Evolutionary conservation across 2,797 vertebrate species (phyloP), one percentile per base, ranked within the genome.

Genomic region (Sebastiscus albofasciatus): DNA sequence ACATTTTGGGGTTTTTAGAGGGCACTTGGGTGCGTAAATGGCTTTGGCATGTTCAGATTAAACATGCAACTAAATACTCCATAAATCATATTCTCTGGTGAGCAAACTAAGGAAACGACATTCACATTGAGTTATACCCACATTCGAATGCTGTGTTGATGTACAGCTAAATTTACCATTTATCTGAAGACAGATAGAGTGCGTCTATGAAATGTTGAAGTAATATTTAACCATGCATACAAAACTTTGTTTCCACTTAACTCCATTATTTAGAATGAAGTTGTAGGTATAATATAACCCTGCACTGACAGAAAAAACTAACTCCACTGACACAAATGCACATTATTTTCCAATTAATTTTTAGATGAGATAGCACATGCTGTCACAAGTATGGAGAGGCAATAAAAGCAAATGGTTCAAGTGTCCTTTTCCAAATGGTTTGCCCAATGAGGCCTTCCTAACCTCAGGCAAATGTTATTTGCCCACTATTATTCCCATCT

Each of bases 391-490:
- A 88, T 62, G 66, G 49, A 76, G 83, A 85, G 71, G 77, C 86
- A 68, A 79, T 85, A 84, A 82, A 71, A 73, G 77, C 72, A 87
- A 92, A 93, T 85, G 90, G 85, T 83, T 89, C 54, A 77, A 89
- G 84, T 90, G 90, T 80, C 82, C 78, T 73, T 81, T 92, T 89
- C 87, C 80, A 93, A 95, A 95, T 90, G 80, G 86, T 81, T 84
- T 91, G 87, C 79, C 87, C 93, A 95, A 90, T 92, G 92, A 95
- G 90, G 90, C 92, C 91, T 90, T 79, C 75, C 80, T 88, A 90
- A 94, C 93, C 94, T 90, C 84, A 46, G 90, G 92, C 90, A 27
- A 90, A 90, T 90, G 81, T 89, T 91, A 92, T 94, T 93, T 90
- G 66, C 89, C 79, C 68, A 72, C 87, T 83, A 84, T 94, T 93